Percentiles rank a stretch among this genome's conserved stretches.
Conservation (phyloP, 2,797 vertebrate species). For the Lateolabrax maculatus region DNA sequence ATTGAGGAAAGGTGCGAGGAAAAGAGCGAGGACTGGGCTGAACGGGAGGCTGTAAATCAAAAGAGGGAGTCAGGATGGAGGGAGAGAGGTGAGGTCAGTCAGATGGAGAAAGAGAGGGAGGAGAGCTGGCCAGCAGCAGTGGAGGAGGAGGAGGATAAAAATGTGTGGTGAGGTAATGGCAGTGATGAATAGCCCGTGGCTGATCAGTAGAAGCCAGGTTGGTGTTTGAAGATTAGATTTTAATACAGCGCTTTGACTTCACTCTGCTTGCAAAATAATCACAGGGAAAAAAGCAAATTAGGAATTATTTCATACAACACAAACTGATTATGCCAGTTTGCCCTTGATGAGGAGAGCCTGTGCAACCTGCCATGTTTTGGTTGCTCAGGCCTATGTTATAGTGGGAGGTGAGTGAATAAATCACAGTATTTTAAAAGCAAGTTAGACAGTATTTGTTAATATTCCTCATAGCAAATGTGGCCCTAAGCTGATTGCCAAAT, state of each 20-base stretch:
- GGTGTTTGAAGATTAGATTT: conserved; percentile 90
- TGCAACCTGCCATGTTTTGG: conserved; percentile 71
- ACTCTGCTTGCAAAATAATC: conserved; percentile 82
- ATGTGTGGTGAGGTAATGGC: conserved; percentile 87
- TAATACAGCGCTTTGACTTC: conserved; percentile 85
- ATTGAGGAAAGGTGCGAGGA: conserved; percentile 68
- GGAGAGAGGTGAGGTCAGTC: conserved; percentile 80
- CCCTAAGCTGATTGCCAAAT: conserved; percentile 34
- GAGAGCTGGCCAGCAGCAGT: conserved; percentile 77
- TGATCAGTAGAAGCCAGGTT: conserved; percentile 87
- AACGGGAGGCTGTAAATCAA: conserved; percentile 81
- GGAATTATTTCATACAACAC: conserved; percentile 84
- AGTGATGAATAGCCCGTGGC: conserved; percentile 87
- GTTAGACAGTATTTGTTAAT: conserved; percentile 41
- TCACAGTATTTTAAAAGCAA: conserved; percentile 42
- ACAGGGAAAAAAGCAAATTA: conserved; percentile 81
- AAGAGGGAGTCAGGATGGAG: conserved; percentile 71
- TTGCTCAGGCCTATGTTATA: conserved; percentile 59
- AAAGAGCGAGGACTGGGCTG: conserved; percentile 62
- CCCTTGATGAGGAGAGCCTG: conserved; percentile 77
- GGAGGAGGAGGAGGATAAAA: conserved; percentile 80
- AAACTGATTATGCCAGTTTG: conserved; percentile 79
- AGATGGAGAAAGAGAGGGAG: conserved; percentile 73
- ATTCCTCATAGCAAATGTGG: conserved; percentile 28
- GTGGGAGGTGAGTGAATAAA: conserved; percentile 57